A percentile compares a stretch with the other conserved stretches of the same genome.
Conservation (phyloP, 2,113 vertebrate species). For the Orthochromis indermauri region DNA sequence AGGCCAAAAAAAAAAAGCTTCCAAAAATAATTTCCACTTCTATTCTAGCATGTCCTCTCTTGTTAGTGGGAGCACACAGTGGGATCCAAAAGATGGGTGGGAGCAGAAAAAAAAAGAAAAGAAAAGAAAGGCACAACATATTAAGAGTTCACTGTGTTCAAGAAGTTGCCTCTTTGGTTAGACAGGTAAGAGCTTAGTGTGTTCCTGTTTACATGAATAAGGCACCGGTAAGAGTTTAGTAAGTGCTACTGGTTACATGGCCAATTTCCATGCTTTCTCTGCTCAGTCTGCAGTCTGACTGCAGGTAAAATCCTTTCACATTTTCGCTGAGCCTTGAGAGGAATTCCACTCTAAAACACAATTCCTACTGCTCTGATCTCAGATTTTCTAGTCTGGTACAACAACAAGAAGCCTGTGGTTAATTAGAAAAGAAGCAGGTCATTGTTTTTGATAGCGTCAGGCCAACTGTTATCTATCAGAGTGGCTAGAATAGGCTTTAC, state of each 20-base stretch:
- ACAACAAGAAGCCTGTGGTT: not conserved
- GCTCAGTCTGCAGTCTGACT: slow-evolving; percentile 12
- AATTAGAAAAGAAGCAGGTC: not conserved
- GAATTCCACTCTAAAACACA: not conserved
- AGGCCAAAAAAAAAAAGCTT: not conserved
- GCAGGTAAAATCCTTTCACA: slow-evolving; percentile 37
- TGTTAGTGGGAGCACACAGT: not conserved
- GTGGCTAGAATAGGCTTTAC: not conserved
- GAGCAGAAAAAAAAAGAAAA: not conserved
- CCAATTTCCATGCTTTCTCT: not conserved
- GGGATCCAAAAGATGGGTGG: not conserved
- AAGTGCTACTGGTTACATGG: slow-evolving; percentile 55
- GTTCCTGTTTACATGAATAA: slow-evolving; percentile 33
- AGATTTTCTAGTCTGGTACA: not conserved
- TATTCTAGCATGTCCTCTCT: not conserved
- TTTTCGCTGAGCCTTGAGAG: slow-evolving; percentile 26
- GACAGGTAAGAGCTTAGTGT: slow-evolving; percentile 42
- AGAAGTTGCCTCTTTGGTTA: slow-evolving; percentile 51
- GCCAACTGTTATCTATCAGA: not conserved
- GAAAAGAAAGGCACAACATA: not conserved
- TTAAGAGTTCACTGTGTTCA: slow-evolving; percentile 16
- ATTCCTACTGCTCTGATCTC: not conserved
- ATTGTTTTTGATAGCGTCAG: not conserved
- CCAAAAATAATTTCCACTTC: slow-evolving; percentile 2
- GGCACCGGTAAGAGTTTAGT: slow-evolving; percentile 40